Percentiles rank a stretch among this genome's conserved stretches.
phyloP scores from a whole-genome alignment of 2,797 vertebrate genomes.

The Borostomias antarcticus region DNA sequence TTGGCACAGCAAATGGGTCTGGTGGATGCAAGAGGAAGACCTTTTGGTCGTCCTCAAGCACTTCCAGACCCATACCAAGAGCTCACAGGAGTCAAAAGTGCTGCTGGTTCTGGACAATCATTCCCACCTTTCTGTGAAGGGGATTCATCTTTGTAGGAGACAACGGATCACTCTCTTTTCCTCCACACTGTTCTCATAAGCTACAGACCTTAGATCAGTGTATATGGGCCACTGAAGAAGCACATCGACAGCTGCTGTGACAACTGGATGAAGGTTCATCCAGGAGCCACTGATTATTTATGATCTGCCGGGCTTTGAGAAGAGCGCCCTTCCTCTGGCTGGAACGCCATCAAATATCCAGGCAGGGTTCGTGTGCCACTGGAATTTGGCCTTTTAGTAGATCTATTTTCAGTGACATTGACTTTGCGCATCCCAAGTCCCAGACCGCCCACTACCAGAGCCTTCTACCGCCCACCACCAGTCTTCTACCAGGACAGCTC shows the following conservation, averaged over 20 bases:
- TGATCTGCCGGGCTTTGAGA: constrained; percentile 13
- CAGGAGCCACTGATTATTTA: constrained; percentile 18
- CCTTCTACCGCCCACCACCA: constrained; percentile 20
- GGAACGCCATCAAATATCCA: constrained; percentile 13
- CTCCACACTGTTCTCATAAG: constrained; percentile 16
- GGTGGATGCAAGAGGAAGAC: too few relatives aligned
- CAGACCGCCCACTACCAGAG: constrained; percentile 24
- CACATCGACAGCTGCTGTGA: constrained; percentile 8
- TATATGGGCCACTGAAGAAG: constrained; percentile 23
- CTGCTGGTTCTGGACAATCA: constrained; percentile 33
- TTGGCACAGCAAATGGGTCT: too few relatives aligned
- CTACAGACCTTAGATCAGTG: constrained; percentile 21
- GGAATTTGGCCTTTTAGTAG: constrained; percentile 16
- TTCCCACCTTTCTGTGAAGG: constrained; percentile 14
- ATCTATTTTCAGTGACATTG: constrained; percentile 19
- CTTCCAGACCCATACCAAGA: constrained; percentile 8
- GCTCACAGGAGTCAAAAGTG: too few relatives aligned
- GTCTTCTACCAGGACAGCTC: constrained; percentile 6
- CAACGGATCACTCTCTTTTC: constrained; percentile 21
- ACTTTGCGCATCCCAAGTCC: constrained; percentile 25
- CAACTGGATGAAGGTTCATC: too few relatives aligned
- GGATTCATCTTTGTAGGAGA: constrained; percentile 13
- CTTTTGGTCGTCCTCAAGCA: constrained; percentile 15
- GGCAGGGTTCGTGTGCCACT: constrained; percentile 11
- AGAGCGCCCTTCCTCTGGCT: constrained; percentile 3